These are phyloP conservation scores for Mylabris sibirica DNA, from an alignment of 2,888 invertebrate genomes.

Conservation along the genomic window DNA sequence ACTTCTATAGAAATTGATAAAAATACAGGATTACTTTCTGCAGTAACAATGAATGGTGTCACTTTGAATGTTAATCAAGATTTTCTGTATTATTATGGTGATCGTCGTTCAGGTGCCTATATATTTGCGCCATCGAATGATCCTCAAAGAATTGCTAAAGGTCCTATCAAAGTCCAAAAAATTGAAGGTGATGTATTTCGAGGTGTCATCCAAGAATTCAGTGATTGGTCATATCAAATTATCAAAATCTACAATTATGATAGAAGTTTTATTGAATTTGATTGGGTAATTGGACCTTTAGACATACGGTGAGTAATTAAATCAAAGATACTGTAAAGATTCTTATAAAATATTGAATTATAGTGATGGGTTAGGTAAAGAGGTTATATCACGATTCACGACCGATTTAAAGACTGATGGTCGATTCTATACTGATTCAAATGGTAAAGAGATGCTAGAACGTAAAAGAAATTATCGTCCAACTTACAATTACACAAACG, in stretches of 20 bases:
- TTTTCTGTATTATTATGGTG: constrained; percentile 78
- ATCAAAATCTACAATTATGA: constrained; percentile 69
- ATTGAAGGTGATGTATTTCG: constrained; percentile 60
- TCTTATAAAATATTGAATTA: neutral
- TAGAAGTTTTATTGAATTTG: constrained; percentile 63
- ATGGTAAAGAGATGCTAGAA: constrained; percentile 74
- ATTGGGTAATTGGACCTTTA: constrained; percentile 72
- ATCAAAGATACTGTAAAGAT: too few relatives aligned
- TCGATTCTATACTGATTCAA: constrained; percentile 80
- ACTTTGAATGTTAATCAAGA: constrained; percentile 65
- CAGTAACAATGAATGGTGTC: constrained; percentile 62
- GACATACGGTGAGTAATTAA: constrained; percentile 62
- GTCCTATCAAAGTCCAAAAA: constrained; percentile 35
- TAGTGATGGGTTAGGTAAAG: constrained; percentile 69
- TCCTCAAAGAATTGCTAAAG: constrained; percentile 44
- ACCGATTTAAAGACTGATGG: constrained; percentile 65
- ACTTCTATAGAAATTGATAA: constrained; percentile 64
- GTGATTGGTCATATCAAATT: constrained; percentile 73
- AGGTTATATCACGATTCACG: constrained; percentile 71
- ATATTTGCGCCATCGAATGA: constrained; percentile 74
- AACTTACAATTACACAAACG: constrained; percentile 63
- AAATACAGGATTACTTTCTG: constrained; percentile 64
- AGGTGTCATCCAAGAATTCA: constrained; percentile 71
- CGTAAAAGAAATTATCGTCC: constrained; percentile 67
- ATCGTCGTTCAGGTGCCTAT: constrained; percentile 95